phyloP scores from a whole-genome alignment of 2,797 vertebrate species.

The Chelidonichthys spinosus region DNA sequence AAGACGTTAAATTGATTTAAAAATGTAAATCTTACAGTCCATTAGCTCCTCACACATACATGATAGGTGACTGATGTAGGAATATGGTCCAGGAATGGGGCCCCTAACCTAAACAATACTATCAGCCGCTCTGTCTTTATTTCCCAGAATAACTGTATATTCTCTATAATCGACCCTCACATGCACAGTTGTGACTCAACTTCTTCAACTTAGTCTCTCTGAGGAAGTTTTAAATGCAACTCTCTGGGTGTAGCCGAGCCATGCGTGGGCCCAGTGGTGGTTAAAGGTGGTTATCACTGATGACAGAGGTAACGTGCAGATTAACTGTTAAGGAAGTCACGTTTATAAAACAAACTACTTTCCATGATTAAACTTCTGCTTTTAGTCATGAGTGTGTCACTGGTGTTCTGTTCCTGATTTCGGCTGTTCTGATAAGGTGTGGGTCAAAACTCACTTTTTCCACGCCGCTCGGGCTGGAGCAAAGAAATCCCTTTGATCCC shows the following conservation, averaged over 20 bases:
- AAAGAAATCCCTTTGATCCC: slow-evolving; percentile 36
- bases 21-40: neutral
- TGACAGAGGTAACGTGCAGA: neutral
- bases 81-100: neutral
- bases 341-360: neutral
- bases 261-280: neutral
- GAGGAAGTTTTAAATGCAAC: slow-evolving; percentile 29
- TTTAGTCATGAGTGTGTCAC: slow-evolving; percentile 8
- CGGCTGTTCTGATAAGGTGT: neutral
- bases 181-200: neutral
- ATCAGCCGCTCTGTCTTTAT: neutral
- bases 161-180: neutral
- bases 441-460: neutral
- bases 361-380: slow-evolving; percentile 32
- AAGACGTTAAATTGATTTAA: neutral
- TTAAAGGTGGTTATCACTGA: neutral
- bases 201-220: neutral
- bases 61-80: neutral
- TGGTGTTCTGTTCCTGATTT: slow-evolving; percentile 36
- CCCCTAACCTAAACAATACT: neutral
- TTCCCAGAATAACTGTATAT: neutral
- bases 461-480: rapidly evolving
- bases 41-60: neutral
- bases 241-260: neutral
- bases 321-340: slow-evolving; percentile 35